These are phyloP conservation scores for Dissostichus mawsoni DNA, from an alignment of 2,113 vertebrate species.

Conservation along the genomic window DNA sequence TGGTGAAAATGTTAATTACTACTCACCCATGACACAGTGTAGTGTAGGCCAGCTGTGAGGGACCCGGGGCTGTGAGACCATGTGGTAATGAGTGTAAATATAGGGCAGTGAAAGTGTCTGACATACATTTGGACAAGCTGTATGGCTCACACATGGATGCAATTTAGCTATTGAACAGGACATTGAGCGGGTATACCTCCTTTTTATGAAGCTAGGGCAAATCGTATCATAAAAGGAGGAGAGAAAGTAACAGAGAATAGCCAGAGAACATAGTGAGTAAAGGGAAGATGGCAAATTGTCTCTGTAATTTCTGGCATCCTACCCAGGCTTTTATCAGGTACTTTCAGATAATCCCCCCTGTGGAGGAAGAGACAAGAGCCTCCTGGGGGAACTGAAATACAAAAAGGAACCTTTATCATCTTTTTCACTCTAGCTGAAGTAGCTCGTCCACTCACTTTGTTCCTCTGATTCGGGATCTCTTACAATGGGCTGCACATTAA, in stretches of 20 bases:
- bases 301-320: conserved; percentile 39
- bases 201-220: conserved; percentile 24
- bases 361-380: conserved; percentile 29
- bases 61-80: conserved; percentile 47
- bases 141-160: conserved; percentile 48
- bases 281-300: conserved; percentile 6
- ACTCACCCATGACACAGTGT: conserved; percentile 46
- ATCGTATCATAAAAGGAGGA: neutral
- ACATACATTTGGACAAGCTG: conserved; percentile 59
- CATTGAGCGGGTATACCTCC: neutral
- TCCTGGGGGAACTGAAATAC: conserved; percentile 35
- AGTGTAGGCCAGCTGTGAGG: conserved; percentile 58
- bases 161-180: conserved; percentile 29
- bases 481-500: neutral
- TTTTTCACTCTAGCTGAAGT: conserved; percentile 16
- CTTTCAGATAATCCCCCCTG: conserved; percentile 42
- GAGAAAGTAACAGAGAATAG: conserved; percentile 8
- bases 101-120: conserved; percentile 61
- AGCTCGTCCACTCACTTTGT: conserved; percentile 19
- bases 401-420: conserved; percentile 35
- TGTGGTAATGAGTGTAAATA: conserved; percentile 66
- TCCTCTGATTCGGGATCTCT: conserved; percentile 13
- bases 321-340: conserved; percentile 51
- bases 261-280: neutral
- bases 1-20: conserved; percentile 55